These are phyloP conservation scores for Urocyon cinereoargenteus DNA, from an alignment of 2,797 vertebrate genomes.

Conservation along the genomic window DNA sequence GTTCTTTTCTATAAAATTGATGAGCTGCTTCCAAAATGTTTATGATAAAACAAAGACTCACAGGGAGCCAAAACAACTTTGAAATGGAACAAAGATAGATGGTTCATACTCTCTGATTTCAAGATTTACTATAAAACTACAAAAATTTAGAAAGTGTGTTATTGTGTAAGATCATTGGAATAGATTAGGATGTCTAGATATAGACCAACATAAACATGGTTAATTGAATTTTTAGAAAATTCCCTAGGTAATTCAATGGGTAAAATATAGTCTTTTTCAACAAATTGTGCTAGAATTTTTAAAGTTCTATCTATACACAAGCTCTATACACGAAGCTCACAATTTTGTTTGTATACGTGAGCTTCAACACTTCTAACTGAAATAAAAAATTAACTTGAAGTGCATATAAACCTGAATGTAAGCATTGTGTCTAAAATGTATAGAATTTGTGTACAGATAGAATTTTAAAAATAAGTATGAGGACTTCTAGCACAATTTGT, in stretches of 20 bases:
- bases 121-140: not conserved
- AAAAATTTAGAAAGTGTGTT: not conserved
- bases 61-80: not conserved
- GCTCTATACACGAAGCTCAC: too few relatives aligned
- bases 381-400: not conserved
- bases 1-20: not conserved
- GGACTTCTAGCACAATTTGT: not conserved
- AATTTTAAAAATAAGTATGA: not conserved
- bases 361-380: not conserved
- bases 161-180: not conserved
- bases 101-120: not conserved
- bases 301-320: too few relatives aligned
- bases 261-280: not conserved
- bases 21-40: not conserved
- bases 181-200: not conserved
- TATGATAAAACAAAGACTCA: not conserved
- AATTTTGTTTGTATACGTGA: not conserved
- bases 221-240: not conserved
- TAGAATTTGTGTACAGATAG: not conserved
- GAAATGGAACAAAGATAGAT: not conserved
- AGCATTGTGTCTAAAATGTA: not conserved
- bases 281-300: not conserved
- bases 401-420: not conserved
- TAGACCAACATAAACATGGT: not conserved
- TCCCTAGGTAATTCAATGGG: not conserved